phyloP scores from a whole-genome alignment of 1,140 invertebrate species.

The Zaprionus africanus region DNA sequence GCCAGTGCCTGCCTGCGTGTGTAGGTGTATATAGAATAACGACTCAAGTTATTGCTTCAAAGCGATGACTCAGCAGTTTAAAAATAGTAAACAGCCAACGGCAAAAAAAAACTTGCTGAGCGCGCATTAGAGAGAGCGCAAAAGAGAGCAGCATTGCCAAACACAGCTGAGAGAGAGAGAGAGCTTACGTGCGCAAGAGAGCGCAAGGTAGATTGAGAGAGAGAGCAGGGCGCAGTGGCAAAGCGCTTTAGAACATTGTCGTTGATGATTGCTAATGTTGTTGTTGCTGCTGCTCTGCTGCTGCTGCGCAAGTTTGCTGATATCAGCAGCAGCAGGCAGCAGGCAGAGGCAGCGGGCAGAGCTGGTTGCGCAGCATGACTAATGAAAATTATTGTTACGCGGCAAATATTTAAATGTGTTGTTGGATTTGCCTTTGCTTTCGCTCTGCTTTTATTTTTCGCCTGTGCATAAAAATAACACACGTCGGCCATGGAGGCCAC shows the following conservation, averaged over 20 bases:
- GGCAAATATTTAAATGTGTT: slow-evolving; percentile 66
- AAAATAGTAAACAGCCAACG: slow-evolving; percentile 83
- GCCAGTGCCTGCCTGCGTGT: slow-evolving; percentile 10
- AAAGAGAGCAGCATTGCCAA: background rate
- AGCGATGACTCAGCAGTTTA: slow-evolving; percentile 84
- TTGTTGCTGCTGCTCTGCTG: slow-evolving; percentile 8
- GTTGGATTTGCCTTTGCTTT: slow-evolving; percentile 12
- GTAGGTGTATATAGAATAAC: slow-evolving; percentile 33
- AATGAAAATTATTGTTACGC: slow-evolving; percentile 80
- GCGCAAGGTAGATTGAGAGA: slow-evolving; percentile 1
- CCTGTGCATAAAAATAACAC: slow-evolving; percentile 59
- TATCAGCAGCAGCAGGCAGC: slow-evolving; percentile 54
- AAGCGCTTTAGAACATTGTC: slow-evolving; percentile 50
- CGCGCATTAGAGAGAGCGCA: slow-evolving; percentile 60
- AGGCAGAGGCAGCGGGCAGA: slow-evolving; percentile 28
- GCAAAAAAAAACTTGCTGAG: slow-evolving; percentile 66
- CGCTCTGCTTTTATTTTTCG: slow-evolving; percentile 7
- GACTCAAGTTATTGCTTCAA: slow-evolving; percentile 70
- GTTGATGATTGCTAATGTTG: slow-evolving; percentile 12
- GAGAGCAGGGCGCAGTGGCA: background rate
- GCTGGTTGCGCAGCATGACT: slow-evolving; percentile 76
- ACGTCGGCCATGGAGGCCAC: slow-evolving; percentile 13
- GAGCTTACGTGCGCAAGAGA: slow-evolving; percentile 1
- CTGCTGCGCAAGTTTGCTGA: slow-evolving; percentile 54
- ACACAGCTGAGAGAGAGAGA: background rate